These are phyloP conservation scores for Drosophila subsilvestris DNA, from an alignment of 2,888 invertebrate genomes.

Conservation along the genomic window DNA sequence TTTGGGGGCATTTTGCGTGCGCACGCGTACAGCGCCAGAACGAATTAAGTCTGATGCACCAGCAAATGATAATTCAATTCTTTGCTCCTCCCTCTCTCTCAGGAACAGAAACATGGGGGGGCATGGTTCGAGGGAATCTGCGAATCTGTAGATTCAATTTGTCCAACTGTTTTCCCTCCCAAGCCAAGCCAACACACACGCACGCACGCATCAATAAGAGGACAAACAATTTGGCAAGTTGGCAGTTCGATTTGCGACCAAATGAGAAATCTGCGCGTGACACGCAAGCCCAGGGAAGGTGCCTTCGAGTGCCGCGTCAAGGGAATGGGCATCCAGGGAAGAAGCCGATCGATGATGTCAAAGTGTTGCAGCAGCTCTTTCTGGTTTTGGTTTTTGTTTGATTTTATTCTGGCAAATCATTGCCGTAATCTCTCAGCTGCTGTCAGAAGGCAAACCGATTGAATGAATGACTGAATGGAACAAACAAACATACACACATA, in stretches of 20 bases:
- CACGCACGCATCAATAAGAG: slow-evolving; percentile 22
- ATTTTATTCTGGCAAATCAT: slow-evolving; percentile 63
- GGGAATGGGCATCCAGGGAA: slow-evolving; percentile 9
- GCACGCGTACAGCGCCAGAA: slow-evolving; percentile 83
- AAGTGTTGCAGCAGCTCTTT: slow-evolving; percentile 61
- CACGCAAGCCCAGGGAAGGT: slow-evolving; percentile 59
- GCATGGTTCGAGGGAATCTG: background rate
- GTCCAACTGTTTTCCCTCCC: slow-evolving; percentile 70
- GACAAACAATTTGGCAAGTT: slow-evolving; percentile 74
- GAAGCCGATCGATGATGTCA: slow-evolving; percentile 60
- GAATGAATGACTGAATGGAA: slow-evolving; percentile 48
- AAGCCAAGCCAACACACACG: slow-evolving; percentile 48
- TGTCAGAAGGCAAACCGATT: slow-evolving; percentile 53
- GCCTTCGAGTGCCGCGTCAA: background rate
- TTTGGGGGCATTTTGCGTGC: slow-evolving; percentile 70
- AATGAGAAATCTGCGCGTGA: slow-evolving; percentile 70
- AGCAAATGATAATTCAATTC: slow-evolving; percentile 82
- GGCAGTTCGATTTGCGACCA: slow-evolving; percentile 75
- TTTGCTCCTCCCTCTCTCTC: slow-evolving; percentile 7
- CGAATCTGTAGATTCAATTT: slow-evolving; percentile 64
- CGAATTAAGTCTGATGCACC: slow-evolving; percentile 81
- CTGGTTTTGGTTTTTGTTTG: slow-evolving; percentile 25
- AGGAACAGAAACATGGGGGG: background rate
- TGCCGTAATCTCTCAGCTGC: slow-evolving; percentile 74
- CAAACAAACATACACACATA: slow-evolving; percentile 19